Conservation (phyloP, 2,113 vertebrate species). For the Opisthocomus hoazin region DNA sequence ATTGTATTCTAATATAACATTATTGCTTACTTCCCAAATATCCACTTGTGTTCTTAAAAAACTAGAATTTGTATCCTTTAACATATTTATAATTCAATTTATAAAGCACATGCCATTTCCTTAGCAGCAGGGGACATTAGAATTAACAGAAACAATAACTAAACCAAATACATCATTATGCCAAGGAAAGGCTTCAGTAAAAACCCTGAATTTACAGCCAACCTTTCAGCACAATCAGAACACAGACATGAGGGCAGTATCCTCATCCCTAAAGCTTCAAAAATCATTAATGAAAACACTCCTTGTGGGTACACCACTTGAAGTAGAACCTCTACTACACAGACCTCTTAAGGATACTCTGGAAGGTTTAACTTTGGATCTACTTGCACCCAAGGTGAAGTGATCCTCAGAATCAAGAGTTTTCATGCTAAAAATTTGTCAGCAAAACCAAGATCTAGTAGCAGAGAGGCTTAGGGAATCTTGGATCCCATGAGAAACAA, state of each 20-base stretch:
- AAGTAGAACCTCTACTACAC: not conserved
- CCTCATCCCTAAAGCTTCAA: not conserved
- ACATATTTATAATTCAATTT: not conserved
- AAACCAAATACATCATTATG: constrained; percentile 9
- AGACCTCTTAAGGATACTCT: not conserved
- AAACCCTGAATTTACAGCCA: constrained; percentile 6
- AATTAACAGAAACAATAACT: constrained; percentile 51
- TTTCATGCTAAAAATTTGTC: not conserved
- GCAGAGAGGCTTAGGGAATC: not conserved
- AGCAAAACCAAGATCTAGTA: not conserved
- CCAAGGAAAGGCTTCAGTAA: not conserved
- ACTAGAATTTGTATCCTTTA: not conserved
- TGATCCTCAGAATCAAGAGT: not conserved
- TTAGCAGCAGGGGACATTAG: constrained; percentile 46
- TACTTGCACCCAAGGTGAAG: not conserved
- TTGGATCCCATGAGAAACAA: not conserved
- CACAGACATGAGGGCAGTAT: not conserved
- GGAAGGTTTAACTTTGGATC: not conserved
- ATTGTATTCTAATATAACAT: not conserved
- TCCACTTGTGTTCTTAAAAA: not conserved
- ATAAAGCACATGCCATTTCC: constrained; percentile 22
- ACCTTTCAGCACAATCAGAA: not conserved
- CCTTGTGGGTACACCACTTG: not conserved
- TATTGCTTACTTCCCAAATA: not conserved
- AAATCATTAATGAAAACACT: not conserved